Base-by-base conservation (phyloP, 2,797 vertebrate species). In the Rhinella marina region DNA sequence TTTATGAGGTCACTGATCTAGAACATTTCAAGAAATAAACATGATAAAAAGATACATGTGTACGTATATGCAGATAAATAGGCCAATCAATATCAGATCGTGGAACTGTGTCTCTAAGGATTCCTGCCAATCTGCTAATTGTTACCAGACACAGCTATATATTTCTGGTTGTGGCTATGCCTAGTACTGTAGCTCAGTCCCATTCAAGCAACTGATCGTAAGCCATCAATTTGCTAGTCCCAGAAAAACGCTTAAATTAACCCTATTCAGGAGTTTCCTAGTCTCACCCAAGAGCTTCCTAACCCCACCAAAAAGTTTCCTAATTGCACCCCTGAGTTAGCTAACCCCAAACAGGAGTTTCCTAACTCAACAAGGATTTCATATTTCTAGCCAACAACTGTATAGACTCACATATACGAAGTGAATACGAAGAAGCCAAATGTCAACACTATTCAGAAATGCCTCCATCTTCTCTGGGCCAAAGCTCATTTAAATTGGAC, bases 1-100 rank as follows among this genome's bases (percentile, higher is more conserved):
- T 92, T 85, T 87, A 99, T 98, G 84, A 99, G 95, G 85, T 98
- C 95, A 52, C 94, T 93, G 84, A 99, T 97, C 98, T 99, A 87
- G 77, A 90, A 90, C 73, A 92, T 62, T 59, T 48, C 13, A 79
- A 84, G 21, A 68, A 3, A 41, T 54, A 25, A 23, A 73, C 70
- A 77, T 11, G 57, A 54, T 85, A 72, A 50, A 84, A 11, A 68
- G 1, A 57, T 21, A 23, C n/a, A 50, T 21, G 23, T 32, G 14
- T 52, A 32, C 9, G n/a, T 2, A 13, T 2, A 14, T 19, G 8
- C 23, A 25, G 8, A 64, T 72, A 41, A 41, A 41, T 41, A 41
- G 41, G 3, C 3, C 3, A 7, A 41, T 41, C 41, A 41, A 41
- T 5, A 41, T 32, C 32, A 3, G 1, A 41, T 41, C 41, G 7